These are phyloP conservation scores for Chlorocebus sabaeus DNA, from an alignment of 2,113 vertebrate species.

Conservation along the genomic window DNA sequence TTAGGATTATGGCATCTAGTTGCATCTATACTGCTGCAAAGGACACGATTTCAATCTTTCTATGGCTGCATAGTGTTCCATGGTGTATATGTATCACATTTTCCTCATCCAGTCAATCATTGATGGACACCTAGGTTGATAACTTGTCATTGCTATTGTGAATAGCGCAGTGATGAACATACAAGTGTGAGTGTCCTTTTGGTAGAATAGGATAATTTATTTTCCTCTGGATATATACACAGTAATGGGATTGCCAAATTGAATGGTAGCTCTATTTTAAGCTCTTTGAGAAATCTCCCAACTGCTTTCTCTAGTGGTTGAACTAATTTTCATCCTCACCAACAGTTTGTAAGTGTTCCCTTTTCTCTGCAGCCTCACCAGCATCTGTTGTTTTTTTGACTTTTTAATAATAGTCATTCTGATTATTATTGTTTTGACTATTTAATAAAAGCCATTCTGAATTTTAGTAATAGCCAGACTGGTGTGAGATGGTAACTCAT, in stretches of 20 bases:
- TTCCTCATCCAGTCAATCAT: not conserved
- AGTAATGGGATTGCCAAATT: not conserved
- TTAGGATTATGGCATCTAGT: not conserved
- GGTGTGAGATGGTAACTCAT: no score
- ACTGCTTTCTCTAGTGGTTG: no score
- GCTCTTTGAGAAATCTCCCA: not conserved
- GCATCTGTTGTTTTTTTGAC: no score
- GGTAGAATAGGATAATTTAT: not conserved
- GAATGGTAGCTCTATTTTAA: not conserved
- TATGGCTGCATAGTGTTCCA: not conserved
- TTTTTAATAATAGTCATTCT: no score
- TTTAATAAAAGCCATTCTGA: no score
- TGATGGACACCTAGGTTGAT: not conserved
- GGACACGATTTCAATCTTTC: not conserved
- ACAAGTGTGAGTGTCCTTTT: not conserved
- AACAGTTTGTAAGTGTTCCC: no score
- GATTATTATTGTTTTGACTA: no score
- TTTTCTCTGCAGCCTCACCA: no score
- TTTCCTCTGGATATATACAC: not conserved
- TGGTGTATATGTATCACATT: not conserved
- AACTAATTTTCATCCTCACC: no score
- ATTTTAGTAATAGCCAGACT: no score
- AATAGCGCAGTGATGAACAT: not conserved
- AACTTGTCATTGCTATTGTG: not conserved
- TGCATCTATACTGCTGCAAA: not conserved